Evolutionary conservation across 2,797 vertebrate genomes (phyloP).

Genomic region (Fratercula arctica): DNA sequence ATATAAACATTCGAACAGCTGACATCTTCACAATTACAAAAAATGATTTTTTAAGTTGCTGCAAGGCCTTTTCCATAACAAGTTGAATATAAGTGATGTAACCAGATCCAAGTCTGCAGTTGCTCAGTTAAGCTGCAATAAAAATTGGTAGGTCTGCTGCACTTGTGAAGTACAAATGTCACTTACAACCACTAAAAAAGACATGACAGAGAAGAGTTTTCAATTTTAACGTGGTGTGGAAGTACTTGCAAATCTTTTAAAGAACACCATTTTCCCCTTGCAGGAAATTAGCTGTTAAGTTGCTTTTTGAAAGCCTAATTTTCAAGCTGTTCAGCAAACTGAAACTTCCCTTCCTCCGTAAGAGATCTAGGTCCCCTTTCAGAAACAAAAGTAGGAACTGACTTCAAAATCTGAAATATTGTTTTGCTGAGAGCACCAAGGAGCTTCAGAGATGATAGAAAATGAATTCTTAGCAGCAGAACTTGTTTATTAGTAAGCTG

Average conservation of each 20-base stretch:
- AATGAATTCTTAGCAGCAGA: not conserved
- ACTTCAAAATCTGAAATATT: not conserved
- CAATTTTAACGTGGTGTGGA: not conserved
- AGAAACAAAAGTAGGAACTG: not conserved
- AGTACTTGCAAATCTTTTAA: not conserved
- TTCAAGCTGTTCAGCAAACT: not conserved
- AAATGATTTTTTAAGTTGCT: not conserved
- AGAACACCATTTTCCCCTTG: not conserved
- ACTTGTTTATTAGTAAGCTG: not conserved
- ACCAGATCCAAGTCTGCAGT: not conserved
- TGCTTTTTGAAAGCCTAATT: not conserved
- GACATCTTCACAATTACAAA: not conserved
- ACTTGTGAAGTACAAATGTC: not conserved
- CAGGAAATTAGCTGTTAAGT: not conserved
- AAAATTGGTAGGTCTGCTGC: not conserved
- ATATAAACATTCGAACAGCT: not conserved
- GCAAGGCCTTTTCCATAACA: not conserved
- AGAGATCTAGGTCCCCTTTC: not conserved
- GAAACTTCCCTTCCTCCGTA: not conserved
- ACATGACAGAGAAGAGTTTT: not conserved
- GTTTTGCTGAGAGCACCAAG: not conserved
- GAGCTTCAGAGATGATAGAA: not conserved
- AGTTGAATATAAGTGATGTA: not conserved
- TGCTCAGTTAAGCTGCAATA: not conserved
- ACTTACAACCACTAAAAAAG: not conserved